Evolutionary conservation across 2,797 vertebrate species (phyloP).

Genomic region (Antennarius maculatus): DNA sequence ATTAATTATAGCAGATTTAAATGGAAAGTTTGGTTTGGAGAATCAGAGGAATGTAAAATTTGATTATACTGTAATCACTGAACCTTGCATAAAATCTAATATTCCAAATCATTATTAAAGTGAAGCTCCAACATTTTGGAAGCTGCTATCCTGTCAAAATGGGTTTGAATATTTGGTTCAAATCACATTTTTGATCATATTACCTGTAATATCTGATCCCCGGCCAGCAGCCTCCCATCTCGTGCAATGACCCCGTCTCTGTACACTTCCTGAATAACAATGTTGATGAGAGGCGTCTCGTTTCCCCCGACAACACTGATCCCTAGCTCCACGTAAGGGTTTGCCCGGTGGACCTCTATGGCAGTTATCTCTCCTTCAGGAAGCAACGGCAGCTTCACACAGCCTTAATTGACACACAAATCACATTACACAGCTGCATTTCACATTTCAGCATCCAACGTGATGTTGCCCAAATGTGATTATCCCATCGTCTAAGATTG

Average conservation of each 20-base stretch:
- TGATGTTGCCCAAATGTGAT: slow-evolving; percentile 33
- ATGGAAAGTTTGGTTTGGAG: too few relatives aligned
- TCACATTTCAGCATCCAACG: slow-evolving; percentile 26
- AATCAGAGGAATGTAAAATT: too few relatives aligned
- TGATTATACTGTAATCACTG: too few relatives aligned
- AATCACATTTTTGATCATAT: neutral
- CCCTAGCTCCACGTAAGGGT: slow-evolving; percentile 95
- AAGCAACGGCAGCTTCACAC: slow-evolving; percentile 91
- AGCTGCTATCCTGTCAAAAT: neutral
- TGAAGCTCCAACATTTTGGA: neutral
- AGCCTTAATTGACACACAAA: slow-evolving; percentile 79
- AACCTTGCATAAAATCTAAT: too few relatives aligned
- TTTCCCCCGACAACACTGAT: slow-evolving; percentile 98
- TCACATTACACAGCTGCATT: slow-evolving; percentile 29
- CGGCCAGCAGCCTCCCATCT: slow-evolving; percentile 95
- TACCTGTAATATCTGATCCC: slow-evolving; percentile 98
- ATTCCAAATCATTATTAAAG: neutral
- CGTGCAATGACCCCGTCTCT: slow-evolving; percentile 95
- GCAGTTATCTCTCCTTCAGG: slow-evolving; percentile 98
- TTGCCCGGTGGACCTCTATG: slow-evolving; percentile 95
- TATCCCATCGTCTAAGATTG: slow-evolving; percentile 23
- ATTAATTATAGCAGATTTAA: too few relatives aligned
- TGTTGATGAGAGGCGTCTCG: slow-evolving; percentile 97
- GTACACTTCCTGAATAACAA: slow-evolving; percentile 99
- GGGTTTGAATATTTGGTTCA: neutral